These are phyloP conservation scores for Ochotona curzoniae DNA, from an alignment of 2,113 vertebrate genomes.

Conservation along the genomic window DNA sequence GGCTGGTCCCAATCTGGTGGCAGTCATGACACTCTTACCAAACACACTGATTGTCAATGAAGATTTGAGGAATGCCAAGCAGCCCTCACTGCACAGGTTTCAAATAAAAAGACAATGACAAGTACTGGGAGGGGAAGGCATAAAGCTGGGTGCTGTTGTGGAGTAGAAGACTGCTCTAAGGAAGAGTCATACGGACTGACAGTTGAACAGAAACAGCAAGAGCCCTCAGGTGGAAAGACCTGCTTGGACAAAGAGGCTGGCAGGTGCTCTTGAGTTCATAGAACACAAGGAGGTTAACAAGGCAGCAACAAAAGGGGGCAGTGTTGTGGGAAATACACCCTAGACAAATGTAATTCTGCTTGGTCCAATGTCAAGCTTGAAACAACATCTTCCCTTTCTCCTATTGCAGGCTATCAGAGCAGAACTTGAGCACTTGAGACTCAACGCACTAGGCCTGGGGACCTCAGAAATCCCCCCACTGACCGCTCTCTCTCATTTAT, in stretches of 20 bases:
- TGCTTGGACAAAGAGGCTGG: background rate
- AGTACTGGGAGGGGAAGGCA: background rate
- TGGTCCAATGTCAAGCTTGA: background rate
- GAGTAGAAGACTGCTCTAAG: background rate
- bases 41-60: background rate
- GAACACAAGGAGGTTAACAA: background rate
- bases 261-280: background rate
- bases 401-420: background rate
- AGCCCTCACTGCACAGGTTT: background rate
- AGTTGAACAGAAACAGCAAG: background rate
- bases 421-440: background rate
- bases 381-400: no score
- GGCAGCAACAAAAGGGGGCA: background rate
- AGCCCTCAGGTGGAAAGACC: background rate
- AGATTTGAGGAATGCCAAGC: background rate
- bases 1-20: background rate
- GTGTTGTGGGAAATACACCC: background rate
- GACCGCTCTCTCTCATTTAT: background rate
- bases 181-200: background rate
- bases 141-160: background rate
- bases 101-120: background rate
- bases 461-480: background rate
- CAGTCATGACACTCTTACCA: no score
- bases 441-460: no score
- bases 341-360: background rate